Percentiles rank a stretch among this genome's conserved stretches.
Conservation (phyloP, 2,888 invertebrate genomes). For the Chorisops tibialis region DNA sequence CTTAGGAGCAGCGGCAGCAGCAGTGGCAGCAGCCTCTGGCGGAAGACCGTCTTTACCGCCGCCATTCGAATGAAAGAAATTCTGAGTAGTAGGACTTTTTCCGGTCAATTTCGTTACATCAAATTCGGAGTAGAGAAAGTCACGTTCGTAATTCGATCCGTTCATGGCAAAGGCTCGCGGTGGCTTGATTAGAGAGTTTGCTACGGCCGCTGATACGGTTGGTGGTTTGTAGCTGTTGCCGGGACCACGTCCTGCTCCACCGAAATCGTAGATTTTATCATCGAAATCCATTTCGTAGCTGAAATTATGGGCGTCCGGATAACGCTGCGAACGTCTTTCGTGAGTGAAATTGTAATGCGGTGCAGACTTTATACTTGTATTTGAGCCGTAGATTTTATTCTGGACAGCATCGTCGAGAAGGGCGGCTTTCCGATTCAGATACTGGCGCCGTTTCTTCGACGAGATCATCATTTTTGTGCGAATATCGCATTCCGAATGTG, state of each 20-base stretch:
- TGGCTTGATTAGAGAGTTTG: slow-evolving; percentile 38
- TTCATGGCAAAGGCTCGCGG: slow-evolving; percentile 40
- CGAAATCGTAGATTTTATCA: slow-evolving; percentile 50
- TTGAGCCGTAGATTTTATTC: slow-evolving; percentile 52
- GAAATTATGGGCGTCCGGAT: slow-evolving; percentile 23
- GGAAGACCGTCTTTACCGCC: background rate
- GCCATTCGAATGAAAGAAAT: slow-evolving; percentile 31
- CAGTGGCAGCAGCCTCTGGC: background rate
- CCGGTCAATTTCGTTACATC: slow-evolving; percentile 52
- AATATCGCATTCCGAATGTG: slow-evolving; percentile 59
- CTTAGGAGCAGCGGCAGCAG: slow-evolving; percentile 16
- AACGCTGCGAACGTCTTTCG: slow-evolving; percentile 34
- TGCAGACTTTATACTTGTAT: slow-evolving; percentile 54
- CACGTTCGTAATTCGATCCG: slow-evolving; percentile 36
- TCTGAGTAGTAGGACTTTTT: slow-evolving; percentile 49
- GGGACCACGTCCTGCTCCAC: slow-evolving; percentile 44
- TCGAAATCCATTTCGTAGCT: slow-evolving; percentile 35
- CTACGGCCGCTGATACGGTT: background rate
- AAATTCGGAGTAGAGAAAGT: slow-evolving; percentile 43
- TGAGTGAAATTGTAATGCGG: slow-evolving; percentile 50
- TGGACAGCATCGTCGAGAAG: slow-evolving; percentile 42
- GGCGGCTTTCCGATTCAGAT: slow-evolving; percentile 46
- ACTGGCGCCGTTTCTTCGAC: slow-evolving; percentile 44
- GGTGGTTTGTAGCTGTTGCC: slow-evolving; percentile 43
- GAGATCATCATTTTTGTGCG: slow-evolving; percentile 45